Evolutionary conservation across 2,797 vertebrate genomes (phyloP), one percentile per base, ranked within the genome.

Genomic region (Gymnothorax javanicus): DNA sequence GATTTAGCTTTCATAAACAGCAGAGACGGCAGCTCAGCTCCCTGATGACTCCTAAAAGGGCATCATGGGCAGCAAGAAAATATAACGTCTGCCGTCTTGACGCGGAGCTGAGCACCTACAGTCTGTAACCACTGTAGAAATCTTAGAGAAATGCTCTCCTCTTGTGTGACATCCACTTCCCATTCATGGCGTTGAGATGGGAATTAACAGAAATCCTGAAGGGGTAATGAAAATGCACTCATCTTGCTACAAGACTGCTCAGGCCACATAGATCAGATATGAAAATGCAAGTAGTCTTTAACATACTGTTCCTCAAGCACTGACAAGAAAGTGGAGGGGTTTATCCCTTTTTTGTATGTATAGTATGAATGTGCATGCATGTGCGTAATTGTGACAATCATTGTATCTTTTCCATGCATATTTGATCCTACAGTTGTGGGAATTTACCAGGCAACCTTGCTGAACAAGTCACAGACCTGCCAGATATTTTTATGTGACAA

Each of bases 1-100:
- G 87, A 91, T 93, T 91, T 79, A 90, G 89, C 91, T 91, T 91
- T 91, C 88, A 93, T 92, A 92, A 94, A 95, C 81, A 93, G 88
- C 81, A 93, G 87, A 92, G 84, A 91, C 86, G 82, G 67, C 81
- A 84, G 75, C 90, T 91, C 81, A 84, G 75, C 90, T 91, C 87
- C 90, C 83, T 93, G 93, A 92, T 90, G 91, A 93, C 90, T 89
- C 84, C 82, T 59, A 52, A 23, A 20, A 15, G 84, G 57, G 23
- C 25, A 15, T 58, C 82, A 71, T 43, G 6, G 50, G 50, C 64
- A 50, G 56, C 52, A 71, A 15, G 7, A 20, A 64, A 52, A 84
- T 59, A 50, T 57, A 6, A 87, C 33, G 27, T n/a, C 54, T 25
- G 52, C n/a, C 0, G n/a, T 9, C 77, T 43, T 57, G 79, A 43